phyloP scores from a whole-genome alignment of 2,888 invertebrate species.

The Cantharis nigra region DNA sequence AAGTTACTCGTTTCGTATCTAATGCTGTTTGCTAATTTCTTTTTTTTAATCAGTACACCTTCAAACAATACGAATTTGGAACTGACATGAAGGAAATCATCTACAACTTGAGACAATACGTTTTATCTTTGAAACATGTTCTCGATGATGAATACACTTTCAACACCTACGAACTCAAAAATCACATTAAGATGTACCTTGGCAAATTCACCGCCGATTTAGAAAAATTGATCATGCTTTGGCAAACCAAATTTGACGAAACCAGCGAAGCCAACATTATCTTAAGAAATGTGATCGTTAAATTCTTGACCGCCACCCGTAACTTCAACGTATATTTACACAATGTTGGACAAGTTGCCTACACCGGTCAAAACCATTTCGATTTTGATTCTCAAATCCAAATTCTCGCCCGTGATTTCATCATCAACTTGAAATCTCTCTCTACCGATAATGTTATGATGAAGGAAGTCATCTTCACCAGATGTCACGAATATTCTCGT shows the following conservation, averaged over 20 bases:
- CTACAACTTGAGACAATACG: slow-evolving; percentile 2
- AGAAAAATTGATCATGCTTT: not conserved
- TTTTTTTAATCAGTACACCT: not conserved
- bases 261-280: not conserved
- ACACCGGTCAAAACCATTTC: not conserved
- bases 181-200: slow-evolving; percentile 7
- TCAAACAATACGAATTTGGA: not conserved
- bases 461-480: not conserved
- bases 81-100: not conserved
- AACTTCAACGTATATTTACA: not conserved
- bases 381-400: not conserved
- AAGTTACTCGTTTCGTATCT: not conserved
- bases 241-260: slow-evolving; percentile 6
- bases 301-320: not conserved
- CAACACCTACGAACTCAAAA: slow-evolving; percentile 10
- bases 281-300: not conserved
- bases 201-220: slow-evolving; percentile 8
- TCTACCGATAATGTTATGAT: not conserved
- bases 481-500: not conserved
- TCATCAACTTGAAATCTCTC: not conserved
- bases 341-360: slow-evolving; percentile 6
- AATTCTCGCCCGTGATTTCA: not conserved
- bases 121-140: slow-evolving; percentile 8
- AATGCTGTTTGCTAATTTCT: not conserved
- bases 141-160: slow-evolving; percentile 5